A percentile compares a stretch with the other conserved stretches of the same genome.
phyloP scores from a whole-genome alignment of 2,888 invertebrate species.

The Scrobipalpa costella region DNA sequence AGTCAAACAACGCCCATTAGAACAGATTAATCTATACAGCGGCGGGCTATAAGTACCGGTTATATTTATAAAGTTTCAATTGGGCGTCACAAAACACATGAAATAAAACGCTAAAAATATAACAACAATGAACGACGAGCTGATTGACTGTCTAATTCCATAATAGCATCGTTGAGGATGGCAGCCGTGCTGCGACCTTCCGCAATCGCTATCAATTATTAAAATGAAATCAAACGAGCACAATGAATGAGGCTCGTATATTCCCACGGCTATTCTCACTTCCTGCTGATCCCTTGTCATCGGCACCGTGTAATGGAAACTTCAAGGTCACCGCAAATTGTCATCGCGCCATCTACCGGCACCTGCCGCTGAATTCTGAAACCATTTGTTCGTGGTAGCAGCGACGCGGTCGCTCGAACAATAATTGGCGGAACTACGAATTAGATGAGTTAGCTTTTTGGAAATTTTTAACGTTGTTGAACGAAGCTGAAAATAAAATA shows the following conservation, averaged over 20 bases:
- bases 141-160: background rate
- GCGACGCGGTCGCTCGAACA: background rate
- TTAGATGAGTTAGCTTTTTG: no score
- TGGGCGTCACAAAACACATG: no score
- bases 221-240: background rate
- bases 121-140: background rate
- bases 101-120: background rate
- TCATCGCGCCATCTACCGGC: background rate
- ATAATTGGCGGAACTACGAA: no score
- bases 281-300: conserved; percentile 8
- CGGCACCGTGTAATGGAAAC: conserved; percentile 7
- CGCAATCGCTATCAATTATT: background rate
- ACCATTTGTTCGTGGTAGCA: background rate
- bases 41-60: background rate
- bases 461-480: no score
- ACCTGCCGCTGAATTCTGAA: background rate
- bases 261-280: background rate
- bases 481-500: no score
- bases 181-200: background rate
- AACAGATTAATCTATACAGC: background rate
- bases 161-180: background rate
- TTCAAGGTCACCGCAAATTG: conserved; percentile 3
- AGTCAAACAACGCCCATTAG: no score
- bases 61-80: no score
- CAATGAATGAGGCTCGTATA: background rate